Evolutionary conservation across 1,140 invertebrate species (phyloP), one percentile per base, ranked within the genome.

Genomic region (Scaptomyza hsui): DNA sequence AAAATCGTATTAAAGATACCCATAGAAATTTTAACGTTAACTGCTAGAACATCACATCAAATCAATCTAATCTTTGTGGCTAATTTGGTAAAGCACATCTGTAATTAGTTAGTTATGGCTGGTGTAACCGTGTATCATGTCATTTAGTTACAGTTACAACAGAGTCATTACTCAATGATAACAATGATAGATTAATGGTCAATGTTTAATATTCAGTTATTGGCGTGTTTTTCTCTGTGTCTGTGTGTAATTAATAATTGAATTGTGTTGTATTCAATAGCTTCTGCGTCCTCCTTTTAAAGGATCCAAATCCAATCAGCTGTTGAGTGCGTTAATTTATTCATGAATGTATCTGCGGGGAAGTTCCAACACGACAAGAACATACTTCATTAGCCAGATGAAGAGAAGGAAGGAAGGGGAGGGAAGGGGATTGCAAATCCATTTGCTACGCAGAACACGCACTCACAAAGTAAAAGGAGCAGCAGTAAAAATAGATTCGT

Each of bases 271-370:
- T 39, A 70, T 64, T 45, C 37, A 44, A 39, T 21, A 21, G 32
- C 4, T 29, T 29, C n/a, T 9, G 6, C 26, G 6, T 9, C 7
- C 7, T 9, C 52, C 68, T 59, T 81, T 77, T 65, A 85, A 77
- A 74, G 64, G 57, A 18, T 60, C n/a, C 9, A 9, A 16, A 85
- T 77, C 80, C 69, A 85, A 85, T 86, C 81, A 77, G 70, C 81
- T 77, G 81, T 76, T 76, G 77, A 81, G 55, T 65, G 73, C 48
- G 77, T 78, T 86, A 85, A 81, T 85, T 85, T 85, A 85, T 85
- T 86, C 81, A 86, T 85, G 73, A 75, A 77, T 65, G 78, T 78
- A 51, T 44, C 51, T 45, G 35, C 18, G 1, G 26, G 7, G 26
- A 6, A 9, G 26, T 29, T 1, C 13, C 47, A 51, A 29, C 21